phyloP scores from a whole-genome alignment of 2,113 vertebrate genomes.

The Microtus montanus region DNA sequence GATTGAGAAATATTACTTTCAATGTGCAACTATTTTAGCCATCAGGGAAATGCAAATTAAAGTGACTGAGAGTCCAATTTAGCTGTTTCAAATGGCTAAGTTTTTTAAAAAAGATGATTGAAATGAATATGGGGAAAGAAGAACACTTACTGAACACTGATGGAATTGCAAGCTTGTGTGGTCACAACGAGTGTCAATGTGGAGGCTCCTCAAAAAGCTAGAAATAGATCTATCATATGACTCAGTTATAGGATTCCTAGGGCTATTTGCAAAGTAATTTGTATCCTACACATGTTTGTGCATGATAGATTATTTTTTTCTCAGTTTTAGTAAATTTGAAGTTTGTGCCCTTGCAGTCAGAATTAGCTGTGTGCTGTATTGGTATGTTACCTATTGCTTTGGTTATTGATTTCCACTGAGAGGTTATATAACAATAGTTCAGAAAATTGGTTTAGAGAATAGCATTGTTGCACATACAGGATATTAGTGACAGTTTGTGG shows the following conservation, averaged over 20 bases:
- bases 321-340: not conserved
- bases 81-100: not conserved
- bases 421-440: conserved; percentile 34
- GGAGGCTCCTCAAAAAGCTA: not conserved
- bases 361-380: conserved; percentile 4
- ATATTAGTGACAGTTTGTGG: conserved; percentile 25
- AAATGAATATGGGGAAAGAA: not conserved
- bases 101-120: not conserved
- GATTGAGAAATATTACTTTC: not conserved
- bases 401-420: conserved; percentile 28
- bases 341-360: conserved; percentile 29
- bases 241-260: not conserved
- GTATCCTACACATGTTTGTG: not conserved
- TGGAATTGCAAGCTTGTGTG: not conserved
- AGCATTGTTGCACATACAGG: not conserved
- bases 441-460: conserved; percentile 41
- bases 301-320: not conserved
- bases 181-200: not conserved
- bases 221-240: not conserved
- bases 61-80: not conserved
- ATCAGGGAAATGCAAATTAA: not conserved
- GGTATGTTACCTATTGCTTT: conserved; percentile 25
- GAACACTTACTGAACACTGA: not conserved
- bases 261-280: not conserved
- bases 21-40: not conserved